A percentile compares a stretch with the other conserved stretches of the same genome.
Evolutionary conservation across 2,797 vertebrate species (phyloP).

Genomic region (Discoglossus pictus): DNA sequence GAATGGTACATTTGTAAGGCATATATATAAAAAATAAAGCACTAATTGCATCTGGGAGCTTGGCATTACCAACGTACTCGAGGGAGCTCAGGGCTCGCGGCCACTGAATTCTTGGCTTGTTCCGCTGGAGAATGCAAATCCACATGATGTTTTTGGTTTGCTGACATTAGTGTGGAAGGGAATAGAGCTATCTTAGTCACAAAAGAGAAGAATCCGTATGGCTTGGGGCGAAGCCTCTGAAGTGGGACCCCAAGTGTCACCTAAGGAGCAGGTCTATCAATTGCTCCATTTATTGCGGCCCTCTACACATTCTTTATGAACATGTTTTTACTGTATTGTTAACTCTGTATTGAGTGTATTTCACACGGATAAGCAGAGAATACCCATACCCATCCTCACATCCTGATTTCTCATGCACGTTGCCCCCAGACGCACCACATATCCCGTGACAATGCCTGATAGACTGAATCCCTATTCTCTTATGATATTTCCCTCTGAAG

Average conservation of each 20-base stretch:
- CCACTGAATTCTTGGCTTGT: slow-evolving; percentile 45
- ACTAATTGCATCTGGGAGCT: slow-evolving; percentile 47
- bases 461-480: no score
- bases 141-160: slow-evolving; percentile 45
- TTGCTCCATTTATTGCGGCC: background rate
- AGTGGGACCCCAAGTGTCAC: background rate
- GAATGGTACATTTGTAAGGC: slow-evolving; percentile 39
- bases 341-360: slow-evolving; percentile 11
- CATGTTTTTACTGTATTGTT: background rate
- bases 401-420: no score
- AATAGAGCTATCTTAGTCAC: slow-evolving; percentile 16
- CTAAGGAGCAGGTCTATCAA: background rate
- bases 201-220: slow-evolving; percentile 6
- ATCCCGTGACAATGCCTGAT: no score
- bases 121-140: slow-evolving; percentile 17
- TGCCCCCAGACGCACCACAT: no score
- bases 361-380: slow-evolving; percentile 8
- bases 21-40: slow-evolving; percentile 24
- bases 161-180: slow-evolving; percentile 38
- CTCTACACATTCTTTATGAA: background rate
- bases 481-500: no score
- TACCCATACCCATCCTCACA: slow-evolving; percentile 10
- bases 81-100: slow-evolving; percentile 48
- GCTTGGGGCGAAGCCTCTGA: background rate
- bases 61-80: slow-evolving; percentile 33